Evolutionary conservation across 2,113 vertebrate genomes (phyloP).

Genomic region (Piaya cayana): DNA sequence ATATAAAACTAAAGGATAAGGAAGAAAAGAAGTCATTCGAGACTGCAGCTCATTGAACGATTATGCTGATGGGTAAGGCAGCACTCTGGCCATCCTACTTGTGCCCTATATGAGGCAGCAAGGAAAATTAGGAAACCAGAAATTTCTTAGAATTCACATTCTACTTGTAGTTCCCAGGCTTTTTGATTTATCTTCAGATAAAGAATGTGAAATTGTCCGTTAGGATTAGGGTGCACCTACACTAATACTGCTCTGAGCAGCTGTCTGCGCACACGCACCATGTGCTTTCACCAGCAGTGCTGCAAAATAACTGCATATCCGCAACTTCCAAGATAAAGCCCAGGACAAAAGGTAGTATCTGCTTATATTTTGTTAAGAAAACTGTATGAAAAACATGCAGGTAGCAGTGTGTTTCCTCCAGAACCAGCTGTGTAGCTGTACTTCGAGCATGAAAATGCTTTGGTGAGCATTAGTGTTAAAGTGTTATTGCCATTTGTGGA

Average conservation of each 20-base stretch:
- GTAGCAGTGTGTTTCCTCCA: background rate
- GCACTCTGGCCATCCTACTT: background rate
- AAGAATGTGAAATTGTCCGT: background rate
- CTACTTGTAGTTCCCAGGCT: background rate
- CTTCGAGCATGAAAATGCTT: background rate
- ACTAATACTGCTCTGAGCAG: background rate
- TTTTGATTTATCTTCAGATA: background rate
- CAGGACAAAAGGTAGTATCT: background rate
- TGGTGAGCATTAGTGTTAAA: background rate
- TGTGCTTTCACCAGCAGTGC: background rate
- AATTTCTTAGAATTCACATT: background rate
- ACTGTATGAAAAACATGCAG: background rate
- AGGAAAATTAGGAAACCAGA: background rate
- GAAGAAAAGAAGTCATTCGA: background rate
- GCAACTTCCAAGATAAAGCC: background rate
- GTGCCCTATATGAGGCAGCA: background rate
- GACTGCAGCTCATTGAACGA: background rate
- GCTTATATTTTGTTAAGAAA: background rate
- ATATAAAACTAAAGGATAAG: background rate
- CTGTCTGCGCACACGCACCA: rapidly evolving
- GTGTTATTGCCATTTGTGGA: background rate
- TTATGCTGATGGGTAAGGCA: background rate
- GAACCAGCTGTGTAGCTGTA: background rate
- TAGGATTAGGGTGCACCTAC: background rate
- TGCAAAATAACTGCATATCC: background rate